These are phyloP conservation scores for Mizuhopecten yessoensis DNA, from an alignment of 1,140 invertebrate genomes.

Conservation along the genomic window DNA sequence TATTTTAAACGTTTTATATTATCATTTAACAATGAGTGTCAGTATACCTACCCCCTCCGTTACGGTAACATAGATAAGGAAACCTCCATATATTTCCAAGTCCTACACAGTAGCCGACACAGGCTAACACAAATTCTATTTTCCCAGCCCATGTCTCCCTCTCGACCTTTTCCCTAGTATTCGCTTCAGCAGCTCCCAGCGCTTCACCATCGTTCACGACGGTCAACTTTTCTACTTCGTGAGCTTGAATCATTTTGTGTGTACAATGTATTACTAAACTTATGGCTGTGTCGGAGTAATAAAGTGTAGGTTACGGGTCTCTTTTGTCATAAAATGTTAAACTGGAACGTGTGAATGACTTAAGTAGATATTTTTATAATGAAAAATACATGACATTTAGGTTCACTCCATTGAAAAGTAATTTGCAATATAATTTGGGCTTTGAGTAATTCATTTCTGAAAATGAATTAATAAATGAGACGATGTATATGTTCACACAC, in stretches of 20 bases:
- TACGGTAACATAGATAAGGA: neutral
- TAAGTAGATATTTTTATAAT: neutral
- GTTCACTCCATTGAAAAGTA: neutral
- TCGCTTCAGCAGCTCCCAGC: neutral
- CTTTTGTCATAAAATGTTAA: neutral
- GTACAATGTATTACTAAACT: too few species aligned
- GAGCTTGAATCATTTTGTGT: neutral
- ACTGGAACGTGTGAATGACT: constrained; percentile 21
- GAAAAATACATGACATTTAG: neutral
- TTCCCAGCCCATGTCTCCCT: neutral
- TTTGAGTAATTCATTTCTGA: neutral
- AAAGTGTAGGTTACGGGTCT: neutral
- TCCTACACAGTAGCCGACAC: neutral
- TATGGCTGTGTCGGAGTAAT: too few species aligned
- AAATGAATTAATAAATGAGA: neutral
- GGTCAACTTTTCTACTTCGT: neutral
- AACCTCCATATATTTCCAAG: neutral
- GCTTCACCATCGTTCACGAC: neutral
- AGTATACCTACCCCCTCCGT: constrained; percentile 14
- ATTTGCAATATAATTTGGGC: neutral
- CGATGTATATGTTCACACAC: neutral
- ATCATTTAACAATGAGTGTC: too few species aligned
- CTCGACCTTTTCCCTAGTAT: neutral
- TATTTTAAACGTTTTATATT: too few species aligned
- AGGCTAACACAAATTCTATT: neutral